Evolutionary conservation across 2,797 vertebrate genomes (phyloP).

Genomic region (Spinus pinus): DNA sequence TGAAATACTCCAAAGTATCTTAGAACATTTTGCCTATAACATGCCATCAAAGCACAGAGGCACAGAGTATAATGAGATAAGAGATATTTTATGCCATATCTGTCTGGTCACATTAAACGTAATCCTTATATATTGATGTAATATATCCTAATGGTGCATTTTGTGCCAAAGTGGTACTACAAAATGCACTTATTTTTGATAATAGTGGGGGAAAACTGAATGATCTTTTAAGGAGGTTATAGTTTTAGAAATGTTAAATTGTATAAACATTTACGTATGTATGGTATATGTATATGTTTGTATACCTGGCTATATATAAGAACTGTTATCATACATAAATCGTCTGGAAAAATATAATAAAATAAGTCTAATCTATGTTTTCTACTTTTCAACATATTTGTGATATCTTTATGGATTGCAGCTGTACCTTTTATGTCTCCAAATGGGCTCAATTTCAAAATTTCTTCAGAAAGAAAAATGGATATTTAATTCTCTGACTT

Average conservation of each 20-base stretch:
- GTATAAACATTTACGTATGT: neutral
- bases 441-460: neutral
- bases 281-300: neutral
- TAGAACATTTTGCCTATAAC: neutral
- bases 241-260: neutral
- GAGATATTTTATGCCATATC: neutral
- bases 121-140: neutral
- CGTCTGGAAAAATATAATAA: neutral
- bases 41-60: neutral
- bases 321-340: neutral
- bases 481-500: neutral
- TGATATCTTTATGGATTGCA: neutral
- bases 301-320: neutral
- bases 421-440: neutral
- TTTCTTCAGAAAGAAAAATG: neutral
- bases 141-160: neutral
- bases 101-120: neutral
- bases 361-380: neutral
- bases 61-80: neutral
- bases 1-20: neutral
- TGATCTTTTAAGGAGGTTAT: neutral
- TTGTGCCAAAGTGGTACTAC: neutral
- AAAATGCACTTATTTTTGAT: neutral
- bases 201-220: neutral
- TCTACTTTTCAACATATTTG: neutral